Evolutionary conservation across 2,888 invertebrate genomes (phyloP).

Genomic region (Corbicula japonica): DNA sequence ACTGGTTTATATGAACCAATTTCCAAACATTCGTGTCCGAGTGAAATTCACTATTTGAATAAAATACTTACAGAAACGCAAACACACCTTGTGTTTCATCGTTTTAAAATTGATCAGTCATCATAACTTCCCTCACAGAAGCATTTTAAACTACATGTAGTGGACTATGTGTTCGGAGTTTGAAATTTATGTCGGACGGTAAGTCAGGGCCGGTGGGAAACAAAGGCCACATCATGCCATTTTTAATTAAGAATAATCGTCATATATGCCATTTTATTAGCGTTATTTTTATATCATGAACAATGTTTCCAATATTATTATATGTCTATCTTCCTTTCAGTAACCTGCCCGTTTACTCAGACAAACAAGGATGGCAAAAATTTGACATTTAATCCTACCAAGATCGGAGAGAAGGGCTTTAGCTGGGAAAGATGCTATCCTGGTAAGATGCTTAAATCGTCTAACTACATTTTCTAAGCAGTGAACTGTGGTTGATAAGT

Average conservation of each 20-base stretch:
- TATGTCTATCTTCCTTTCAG: constrained; percentile 3
- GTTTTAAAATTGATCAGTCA: no score
- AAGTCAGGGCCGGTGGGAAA: no score
- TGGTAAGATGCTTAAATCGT: constrained; percentile 23
- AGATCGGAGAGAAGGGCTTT: constrained; percentile 32
- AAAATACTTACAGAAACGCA: no score
- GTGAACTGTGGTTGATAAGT: not conserved
- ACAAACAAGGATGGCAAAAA: constrained; percentile 4
- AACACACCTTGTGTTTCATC: no score
- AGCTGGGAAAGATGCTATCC: constrained; percentile 54
- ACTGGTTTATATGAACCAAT: no score
- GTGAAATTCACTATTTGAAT: no score
- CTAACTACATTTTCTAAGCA: not conserved
- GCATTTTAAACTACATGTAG: no score
- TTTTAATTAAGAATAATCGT: not conserved
- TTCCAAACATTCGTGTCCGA: no score
- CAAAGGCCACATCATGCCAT: no score
- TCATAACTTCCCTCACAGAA: no score
- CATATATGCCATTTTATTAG: not conserved
- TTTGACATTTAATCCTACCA: constrained; percentile 32
- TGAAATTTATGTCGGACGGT: no score
- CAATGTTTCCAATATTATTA: not conserved
- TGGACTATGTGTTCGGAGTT: not conserved
- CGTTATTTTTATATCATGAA: not conserved
- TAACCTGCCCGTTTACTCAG: constrained; percentile 4